Conservation (phyloP, 2,113 vertebrate genomes). For the Speoplatyrhinus poulsoni region DNA sequence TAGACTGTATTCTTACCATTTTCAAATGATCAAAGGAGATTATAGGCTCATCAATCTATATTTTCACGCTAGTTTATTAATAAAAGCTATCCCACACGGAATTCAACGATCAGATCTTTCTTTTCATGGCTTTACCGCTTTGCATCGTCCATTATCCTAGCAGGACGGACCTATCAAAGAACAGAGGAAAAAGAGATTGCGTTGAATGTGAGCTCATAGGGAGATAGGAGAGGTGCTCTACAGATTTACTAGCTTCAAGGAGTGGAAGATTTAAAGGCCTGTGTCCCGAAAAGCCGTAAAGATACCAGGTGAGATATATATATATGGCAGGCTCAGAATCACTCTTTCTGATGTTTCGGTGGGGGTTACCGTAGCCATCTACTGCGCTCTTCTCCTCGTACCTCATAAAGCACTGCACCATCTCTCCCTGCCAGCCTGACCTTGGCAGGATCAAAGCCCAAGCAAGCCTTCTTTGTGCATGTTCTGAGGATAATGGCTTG, state of each 20-base stretch:
- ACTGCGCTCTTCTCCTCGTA: background rate
- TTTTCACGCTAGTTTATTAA: background rate
- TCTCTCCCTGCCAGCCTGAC: background rate
- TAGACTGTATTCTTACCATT: too few relatives aligned
- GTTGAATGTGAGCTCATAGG: slow-evolving; percentile 24
- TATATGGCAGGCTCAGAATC: background rate
- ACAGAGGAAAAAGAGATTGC: slow-evolving; percentile 2
- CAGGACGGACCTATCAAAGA: slow-evolving; percentile 23
- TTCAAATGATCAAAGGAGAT: too few relatives aligned
- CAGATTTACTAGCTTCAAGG: background rate
- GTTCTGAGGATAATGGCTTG: background rate
- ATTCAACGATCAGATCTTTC: background rate
- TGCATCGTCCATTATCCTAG: slow-evolving; percentile 17
- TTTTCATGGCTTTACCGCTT: slow-evolving; percentile 7
- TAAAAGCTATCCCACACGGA: background rate
- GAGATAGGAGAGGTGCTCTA: background rate
- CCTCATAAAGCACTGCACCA: slow-evolving; percentile 4
- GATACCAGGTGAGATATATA: background rate
- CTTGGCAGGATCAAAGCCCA: slow-evolving; percentile 2
- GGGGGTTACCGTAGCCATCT: background rate
- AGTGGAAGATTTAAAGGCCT: background rate
- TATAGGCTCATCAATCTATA: too few relatives aligned
- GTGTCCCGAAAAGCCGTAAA: background rate
- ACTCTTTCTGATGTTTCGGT: background rate
- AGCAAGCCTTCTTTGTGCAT: background rate